Base-by-base conservation (phyloP, 2,888 invertebrate species). In the Clivina fossor region DNA sequence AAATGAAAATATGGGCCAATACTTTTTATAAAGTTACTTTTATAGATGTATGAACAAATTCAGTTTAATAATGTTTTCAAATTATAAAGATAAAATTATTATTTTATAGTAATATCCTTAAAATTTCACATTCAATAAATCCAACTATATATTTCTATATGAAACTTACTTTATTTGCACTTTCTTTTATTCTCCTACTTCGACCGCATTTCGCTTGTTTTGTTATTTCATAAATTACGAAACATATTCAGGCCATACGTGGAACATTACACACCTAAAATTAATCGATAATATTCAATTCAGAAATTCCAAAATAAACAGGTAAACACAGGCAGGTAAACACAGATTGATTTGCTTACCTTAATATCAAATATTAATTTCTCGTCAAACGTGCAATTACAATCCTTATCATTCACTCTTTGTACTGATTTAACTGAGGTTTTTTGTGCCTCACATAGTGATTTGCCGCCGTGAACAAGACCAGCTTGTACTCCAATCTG, bases 401-500 rank as follows among this genome's bases (percentile, higher is more conserved):
- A 67, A 26, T 68, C 70, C 47, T 47, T 46, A 41, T 72, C 73
- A 22, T 66, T 68, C n/a, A 81, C 80, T 9, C 74, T 69, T 5
- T 78, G 78, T 2, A 86, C 82, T 2, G 78, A 73, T 4, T 79
- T 79, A 61, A 87, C 85, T 20, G 78, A 74, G 1, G 89, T 87
- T 72, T 84, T 86, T 64, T 86, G 83, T 2, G 85, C 80, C 64
- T 89, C 87, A 68, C 93, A 93, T 9, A 95, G 74, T 0, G 89
- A 83, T 68, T 90, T 90, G 3, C 90, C 91, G 1, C 94, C 93
- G 70, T 94, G 93, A 73, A 91, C 95, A 33, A 95, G 79, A 19
- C 94, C 93, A 3, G 85, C 88, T 75, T 90, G 88, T 37, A 93
- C 79, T 37, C 86, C 85, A 56, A 92, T 84, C 88, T 90, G 62